These are phyloP conservation scores for Phacellophora camtschatica DNA, from an alignment of 30 jellyfish, hydroid and myxozoan genomes.

Conservation along the genomic window DNA sequence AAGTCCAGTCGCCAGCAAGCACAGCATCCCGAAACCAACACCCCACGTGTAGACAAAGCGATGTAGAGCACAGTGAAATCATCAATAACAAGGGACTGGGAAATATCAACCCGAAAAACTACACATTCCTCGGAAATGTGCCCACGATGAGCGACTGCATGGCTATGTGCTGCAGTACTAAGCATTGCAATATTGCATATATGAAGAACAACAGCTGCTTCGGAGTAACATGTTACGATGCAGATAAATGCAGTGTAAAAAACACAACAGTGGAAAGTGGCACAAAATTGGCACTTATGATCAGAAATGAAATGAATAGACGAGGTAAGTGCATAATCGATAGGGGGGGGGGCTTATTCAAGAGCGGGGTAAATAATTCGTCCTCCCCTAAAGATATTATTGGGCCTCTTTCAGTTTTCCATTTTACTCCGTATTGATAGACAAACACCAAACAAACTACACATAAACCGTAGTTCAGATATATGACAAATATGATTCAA, in stretches of 20 bases:
- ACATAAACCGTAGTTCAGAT: too few species aligned
- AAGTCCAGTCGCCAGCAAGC: conserved; percentile 17
- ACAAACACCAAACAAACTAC: too few species aligned
- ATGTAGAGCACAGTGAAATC: conserved; percentile 87
- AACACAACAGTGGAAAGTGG: conserved; percentile 74
- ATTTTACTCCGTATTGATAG: too few species aligned
- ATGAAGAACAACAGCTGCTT: conserved; percentile 88
- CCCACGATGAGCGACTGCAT: conserved; percentile 95
- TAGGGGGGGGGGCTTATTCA: too few species aligned
- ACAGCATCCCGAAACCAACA: conserved; percentile 80
- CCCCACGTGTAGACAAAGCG: conserved; percentile 85
- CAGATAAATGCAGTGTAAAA: conserved; percentile 80
- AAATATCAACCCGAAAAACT: conserved; percentile 70
- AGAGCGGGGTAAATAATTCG: too few species aligned
- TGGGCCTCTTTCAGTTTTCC: too few species aligned
- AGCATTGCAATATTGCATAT: conserved; percentile 91
- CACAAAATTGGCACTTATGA: conserved; percentile 89
- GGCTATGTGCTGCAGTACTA: conserved; percentile 96
- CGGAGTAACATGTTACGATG: conserved; percentile 89
- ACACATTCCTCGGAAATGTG: conserved; percentile 92
- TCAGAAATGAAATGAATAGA: conserved; percentile 88
- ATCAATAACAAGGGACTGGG: conserved; percentile 73
- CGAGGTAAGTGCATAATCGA: conserved; percentile 85
- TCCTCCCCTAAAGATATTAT: too few species aligned
- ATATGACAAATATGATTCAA: too few species aligned